phyloP scores from a whole-genome alignment of 2,113 vertebrate species.

The Acrocephalus arundinaceus region DNA sequence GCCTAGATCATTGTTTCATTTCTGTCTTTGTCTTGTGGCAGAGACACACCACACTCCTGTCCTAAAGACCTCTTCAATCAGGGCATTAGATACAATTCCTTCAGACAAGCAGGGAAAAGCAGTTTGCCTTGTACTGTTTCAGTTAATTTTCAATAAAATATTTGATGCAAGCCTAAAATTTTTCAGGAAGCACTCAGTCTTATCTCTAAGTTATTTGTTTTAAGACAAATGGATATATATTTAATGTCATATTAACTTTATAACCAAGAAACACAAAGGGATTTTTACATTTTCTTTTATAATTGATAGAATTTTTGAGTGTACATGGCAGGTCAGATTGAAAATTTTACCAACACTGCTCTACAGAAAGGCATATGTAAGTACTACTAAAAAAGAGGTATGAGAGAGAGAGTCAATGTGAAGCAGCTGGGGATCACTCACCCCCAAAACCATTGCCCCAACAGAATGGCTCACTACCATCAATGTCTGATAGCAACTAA shows the following conservation, averaged over 20 bases:
- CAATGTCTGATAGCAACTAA: not conserved
- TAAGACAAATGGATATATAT: not conserved
- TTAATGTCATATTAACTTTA: not conserved
- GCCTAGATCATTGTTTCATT: not conserved
- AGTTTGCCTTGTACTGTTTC: not conserved
- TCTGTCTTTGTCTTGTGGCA: not conserved
- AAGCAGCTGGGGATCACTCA: not conserved
- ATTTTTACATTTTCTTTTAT: not conserved
- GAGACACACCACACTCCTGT: not conserved
- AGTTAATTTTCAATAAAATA: not conserved
- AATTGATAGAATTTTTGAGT: not conserved
- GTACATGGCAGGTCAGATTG: not conserved
- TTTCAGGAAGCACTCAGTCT: not conserved
- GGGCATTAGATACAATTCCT: not conserved
- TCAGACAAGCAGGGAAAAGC: not conserved
- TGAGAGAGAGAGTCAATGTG: not conserved
- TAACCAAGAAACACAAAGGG: not conserved
- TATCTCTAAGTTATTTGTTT: not conserved
- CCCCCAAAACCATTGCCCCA: not conserved
- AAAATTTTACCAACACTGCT: not conserved
- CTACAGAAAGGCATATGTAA: not conserved
- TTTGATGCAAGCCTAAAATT: not conserved
- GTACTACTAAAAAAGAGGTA: not conserved
- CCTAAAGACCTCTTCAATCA: not conserved
- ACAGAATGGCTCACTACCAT: not conserved